phyloP scores from a whole-genome alignment of 2,888 invertebrate species.

The Cantharis rustica region DNA sequence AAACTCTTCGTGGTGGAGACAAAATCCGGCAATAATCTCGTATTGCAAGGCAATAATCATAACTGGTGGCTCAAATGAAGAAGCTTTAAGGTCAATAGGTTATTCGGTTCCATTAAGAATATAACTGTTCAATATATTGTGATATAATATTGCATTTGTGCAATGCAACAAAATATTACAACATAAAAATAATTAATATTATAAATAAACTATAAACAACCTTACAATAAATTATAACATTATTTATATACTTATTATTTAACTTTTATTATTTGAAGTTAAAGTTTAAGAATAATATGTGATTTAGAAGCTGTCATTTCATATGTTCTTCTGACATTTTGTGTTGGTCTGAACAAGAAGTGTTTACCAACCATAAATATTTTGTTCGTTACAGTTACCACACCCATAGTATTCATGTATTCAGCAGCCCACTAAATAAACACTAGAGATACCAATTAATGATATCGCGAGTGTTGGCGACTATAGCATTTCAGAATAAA shows the following conservation, averaged over 20 bases:
- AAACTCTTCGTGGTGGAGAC: background rate
- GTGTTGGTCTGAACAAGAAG: slow-evolving; percentile 10
- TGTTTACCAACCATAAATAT: slow-evolving; percentile 24
- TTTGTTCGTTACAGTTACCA: slow-evolving; percentile 35
- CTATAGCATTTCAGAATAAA: slow-evolving; percentile 27
- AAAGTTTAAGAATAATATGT: slow-evolving; percentile 3
- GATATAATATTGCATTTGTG: background rate
- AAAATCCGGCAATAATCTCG: background rate
- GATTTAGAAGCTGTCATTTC: slow-evolving; percentile 9
- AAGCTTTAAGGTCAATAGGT: background rate
- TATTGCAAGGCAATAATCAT: background rate
- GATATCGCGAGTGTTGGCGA: slow-evolving; percentile 37
- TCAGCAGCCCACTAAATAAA: slow-evolving; percentile 46
- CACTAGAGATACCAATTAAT: slow-evolving; percentile 46
- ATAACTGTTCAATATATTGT: background rate
- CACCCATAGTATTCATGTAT: slow-evolving; percentile 47
- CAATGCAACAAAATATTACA: background rate
- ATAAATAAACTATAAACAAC: background rate
- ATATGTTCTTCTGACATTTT: slow-evolving; percentile 5
- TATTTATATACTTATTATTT: background rate
- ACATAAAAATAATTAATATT: background rate
- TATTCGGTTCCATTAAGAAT: background rate
- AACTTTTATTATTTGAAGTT: slow-evolving; percentile 3
- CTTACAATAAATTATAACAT: background rate
- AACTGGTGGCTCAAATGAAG: background rate